Conservation (phyloP, 2,113 vertebrate genomes). For the Amphiprion percula region DNA sequence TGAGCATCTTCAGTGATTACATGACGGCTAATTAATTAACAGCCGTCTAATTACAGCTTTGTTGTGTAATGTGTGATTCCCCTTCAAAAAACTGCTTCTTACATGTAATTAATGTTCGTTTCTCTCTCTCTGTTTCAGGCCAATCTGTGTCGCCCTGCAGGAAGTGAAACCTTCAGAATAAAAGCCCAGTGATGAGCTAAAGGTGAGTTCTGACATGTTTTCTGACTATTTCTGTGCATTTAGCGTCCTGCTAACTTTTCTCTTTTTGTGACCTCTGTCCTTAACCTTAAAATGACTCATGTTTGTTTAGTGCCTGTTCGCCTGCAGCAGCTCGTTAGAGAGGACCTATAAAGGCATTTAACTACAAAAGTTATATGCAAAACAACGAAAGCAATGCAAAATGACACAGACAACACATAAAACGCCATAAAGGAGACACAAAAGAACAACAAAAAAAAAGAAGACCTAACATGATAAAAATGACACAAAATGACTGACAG, state of each 20-base stretch:
- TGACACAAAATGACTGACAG: no score
- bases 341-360: constrained; percentile 49
- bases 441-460: no score
- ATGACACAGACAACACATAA: no score
- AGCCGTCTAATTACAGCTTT: not conserved
- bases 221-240: constrained; percentile 23
- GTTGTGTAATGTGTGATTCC: constrained; percentile 6
- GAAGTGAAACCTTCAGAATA: constrained; percentile 27
- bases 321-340: constrained; percentile 59
- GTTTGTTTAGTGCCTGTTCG: constrained; percentile 58
- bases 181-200: constrained; percentile 69
- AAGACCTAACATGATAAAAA: no score
- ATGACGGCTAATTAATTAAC: no score
- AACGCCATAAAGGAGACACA: no score
- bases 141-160: constrained; percentile 38
- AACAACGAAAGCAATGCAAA: no score
- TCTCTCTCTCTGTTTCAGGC: constrained; percentile 31
- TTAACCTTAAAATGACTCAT: constrained; percentile 46
- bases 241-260: not conserved
- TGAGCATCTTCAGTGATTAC: no score
- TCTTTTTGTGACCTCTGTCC: constrained; percentile 26
- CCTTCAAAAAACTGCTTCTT: constrained; percentile 13
- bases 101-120: constrained; percentile 34
- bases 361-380: no score
- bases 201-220: constrained; percentile 56